Evolutionary conservation across 2,888 invertebrate genomes (phyloP).

Genomic region (Philaethria dido): DNA sequence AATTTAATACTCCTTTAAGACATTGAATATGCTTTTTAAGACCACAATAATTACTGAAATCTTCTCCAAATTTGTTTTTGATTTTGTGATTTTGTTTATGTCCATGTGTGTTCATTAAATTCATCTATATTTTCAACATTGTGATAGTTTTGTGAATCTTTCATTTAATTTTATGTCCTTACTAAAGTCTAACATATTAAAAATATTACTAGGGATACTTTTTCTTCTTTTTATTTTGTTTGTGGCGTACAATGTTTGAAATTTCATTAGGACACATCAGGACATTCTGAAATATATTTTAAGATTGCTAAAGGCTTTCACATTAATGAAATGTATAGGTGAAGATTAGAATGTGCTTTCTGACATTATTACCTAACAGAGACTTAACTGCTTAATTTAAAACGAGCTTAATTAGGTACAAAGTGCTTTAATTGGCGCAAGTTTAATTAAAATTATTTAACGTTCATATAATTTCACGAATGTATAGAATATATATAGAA

Average conservation of each 20-base stretch:
- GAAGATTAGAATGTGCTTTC: conserved; percentile 22
- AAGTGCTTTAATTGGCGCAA: conserved; percentile 24
- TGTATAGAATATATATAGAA: neutral
- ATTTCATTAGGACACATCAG: neutral
- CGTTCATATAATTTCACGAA: neutral
- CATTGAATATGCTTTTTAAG: neutral
- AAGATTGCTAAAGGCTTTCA: conserved; percentile 21
- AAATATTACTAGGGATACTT: neutral
- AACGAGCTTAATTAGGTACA: conserved; percentile 29
- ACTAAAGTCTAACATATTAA: neutral
- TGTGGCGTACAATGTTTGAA: neutral
- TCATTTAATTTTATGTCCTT: neutral
- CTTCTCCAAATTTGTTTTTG: neutral
- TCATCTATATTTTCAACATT: conserved; percentile 13
- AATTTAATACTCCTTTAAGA: neutral
- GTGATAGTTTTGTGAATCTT: conserved; percentile 15
- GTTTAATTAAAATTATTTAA: conserved; percentile 9
- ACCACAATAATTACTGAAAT: neutral
- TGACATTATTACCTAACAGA: conserved; percentile 32
- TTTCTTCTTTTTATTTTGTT: neutral
- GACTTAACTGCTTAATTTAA: conserved; percentile 30
- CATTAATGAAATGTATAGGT: conserved; percentile 18
- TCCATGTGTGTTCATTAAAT: conserved; percentile 16
- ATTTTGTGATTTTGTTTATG: conserved; percentile 17
- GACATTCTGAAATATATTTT: neutral